Base-by-base conservation (phyloP, 1,140 invertebrate genomes). In the Mesaphorura yosii region DNA sequence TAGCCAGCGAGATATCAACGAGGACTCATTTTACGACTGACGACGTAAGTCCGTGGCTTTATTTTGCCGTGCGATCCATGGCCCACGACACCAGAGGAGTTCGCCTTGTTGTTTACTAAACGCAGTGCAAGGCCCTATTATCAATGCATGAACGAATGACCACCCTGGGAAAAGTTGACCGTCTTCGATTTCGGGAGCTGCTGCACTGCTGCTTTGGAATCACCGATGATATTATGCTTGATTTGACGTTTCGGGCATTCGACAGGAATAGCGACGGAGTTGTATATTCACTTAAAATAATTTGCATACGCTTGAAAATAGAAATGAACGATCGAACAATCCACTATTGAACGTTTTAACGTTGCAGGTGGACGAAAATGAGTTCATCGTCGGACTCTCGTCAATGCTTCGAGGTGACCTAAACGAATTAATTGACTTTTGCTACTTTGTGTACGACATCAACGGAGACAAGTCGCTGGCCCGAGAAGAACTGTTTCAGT, bases 401-500 rank as follows among this genome's bases (percentile, higher is more conserved):
- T 41, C 42, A 14, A 48, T 58, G n/a, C 53, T 62, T 1, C 59
- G 55, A 2, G 59, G 59, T 26, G 57, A 29, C 2, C 28, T 62
- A 10, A 51, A 58, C 0, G 59, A 62, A 25, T 42, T 51, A 19
- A 58, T 58, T 20, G 39, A 49, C 19, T 62, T 62, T 27, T 58
- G 55, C 31, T 62, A 53, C 28, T 57, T 42, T 27, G 39, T 58
- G 23, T 62, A 62, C 26, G 59, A 62, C 31, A 58, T 62, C 6
- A 62, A 62, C 38, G 59, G 59, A 17, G 59, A 62, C 22, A 29
- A 48, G 17, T 29, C 41, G 10, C 44, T 62, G 19, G 49, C 47
- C 5, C 26, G 59, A 22, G 59, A 62, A 37, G 88, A 92, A 67
- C 86, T 92, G 77, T 91, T 90, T 66, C 80, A 82, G 41, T 70